Evolutionary conservation across 2,888 invertebrate genomes (phyloP), one percentile per base, ranked within the genome.

Genomic region (Drosophila stalkeri): DNA sequence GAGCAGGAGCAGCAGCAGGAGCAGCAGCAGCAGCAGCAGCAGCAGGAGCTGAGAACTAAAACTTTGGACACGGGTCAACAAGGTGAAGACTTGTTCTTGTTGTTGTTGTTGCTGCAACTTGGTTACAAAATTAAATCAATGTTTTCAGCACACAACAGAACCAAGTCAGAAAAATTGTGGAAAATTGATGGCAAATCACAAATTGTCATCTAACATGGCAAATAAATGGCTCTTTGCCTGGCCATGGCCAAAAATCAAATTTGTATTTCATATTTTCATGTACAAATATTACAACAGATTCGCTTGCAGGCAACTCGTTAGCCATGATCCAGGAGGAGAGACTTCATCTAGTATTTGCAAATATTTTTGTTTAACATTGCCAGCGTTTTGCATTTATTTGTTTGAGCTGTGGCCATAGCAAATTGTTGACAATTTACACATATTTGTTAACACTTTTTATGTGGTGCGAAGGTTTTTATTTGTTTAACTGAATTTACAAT

Each of bases 51-150:
- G 35, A n/a, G 39, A 59, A 35, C 12, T 43, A 23, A 39, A 66
- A 64, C 64, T 72, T 72, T 47, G 18, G 39, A 59, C 57, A 54
- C 14, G 33, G 46, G n/a, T 56, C 60, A 49, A 55, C 35, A 64
- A 67, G 77, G 63, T 71, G 20, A 71, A 23, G 62, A 43, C 43
- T 41, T 66, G 49, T 57, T 9, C 2, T 67, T 64, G 47, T 31
- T 27, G 49, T 57, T 9, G 2, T 67, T 64, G 47, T 31, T 27
- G 37, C 35, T 47, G 64, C 16, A 71, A 72, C 71, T 71, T 70
- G 62, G 68, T 74, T 64, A 72, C 63, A 65, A 72, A 79, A 81
- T 79, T 86, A 71, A 83, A 81, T 80, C 76, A 80, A 78, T 61
- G 67, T 72, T 62, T 72, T 62, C 70, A 70, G 43, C 66, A 4